A percentile compares a stretch with the other conserved stretches of the same genome.
Evolutionary conservation across 2,113 vertebrate genomes (phyloP).

Genomic region (Psammodynastes pulverulentus): DNA sequence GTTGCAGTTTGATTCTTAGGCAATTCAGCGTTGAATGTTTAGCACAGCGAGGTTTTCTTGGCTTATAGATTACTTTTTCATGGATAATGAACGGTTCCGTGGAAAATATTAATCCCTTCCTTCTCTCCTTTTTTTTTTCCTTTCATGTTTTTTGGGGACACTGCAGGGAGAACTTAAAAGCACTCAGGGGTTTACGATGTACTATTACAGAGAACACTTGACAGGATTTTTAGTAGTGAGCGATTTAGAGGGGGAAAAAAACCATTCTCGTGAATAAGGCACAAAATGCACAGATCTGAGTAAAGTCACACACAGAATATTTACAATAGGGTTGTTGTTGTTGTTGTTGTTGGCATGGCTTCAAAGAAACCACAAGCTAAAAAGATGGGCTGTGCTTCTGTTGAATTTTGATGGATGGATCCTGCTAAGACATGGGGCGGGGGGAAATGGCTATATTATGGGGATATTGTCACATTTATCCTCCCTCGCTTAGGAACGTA

Average conservation of each 20-base stretch:
- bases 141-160: constrained; percentile 52
- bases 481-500: background rate
- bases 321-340: constrained; percentile 85
- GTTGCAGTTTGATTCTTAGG: constrained; percentile 66
- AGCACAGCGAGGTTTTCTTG: constrained; percentile 56
- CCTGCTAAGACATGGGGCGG: constrained; percentile 64
- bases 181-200: constrained; percentile 67
- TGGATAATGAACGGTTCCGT: constrained; percentile 61
- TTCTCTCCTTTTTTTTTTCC: background rate
- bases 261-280: constrained; percentile 92
- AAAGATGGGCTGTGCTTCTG: constrained; percentile 81
- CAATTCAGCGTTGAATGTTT: constrained; percentile 73
- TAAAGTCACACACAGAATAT: constrained; percentile 93
- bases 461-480: constrained; percentile 47
- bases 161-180: constrained; percentile 69
- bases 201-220: constrained; percentile 77
- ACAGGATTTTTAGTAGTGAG: constrained; percentile 56
- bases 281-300: constrained; percentile 98
- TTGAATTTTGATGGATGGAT: constrained; percentile 57
- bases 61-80: constrained; percentile 60
- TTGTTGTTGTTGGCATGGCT: constrained; percentile 96
- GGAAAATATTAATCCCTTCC: background rate
- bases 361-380: constrained; percentile 74
- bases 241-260: constrained; percentile 49
- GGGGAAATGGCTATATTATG: constrained; percentile 38